A percentile compares a stretch with the other conserved stretches of the same genome.
phyloP scores from a whole-genome alignment of 2,888 invertebrate species.

The Conchocele bisecta region DNA sequence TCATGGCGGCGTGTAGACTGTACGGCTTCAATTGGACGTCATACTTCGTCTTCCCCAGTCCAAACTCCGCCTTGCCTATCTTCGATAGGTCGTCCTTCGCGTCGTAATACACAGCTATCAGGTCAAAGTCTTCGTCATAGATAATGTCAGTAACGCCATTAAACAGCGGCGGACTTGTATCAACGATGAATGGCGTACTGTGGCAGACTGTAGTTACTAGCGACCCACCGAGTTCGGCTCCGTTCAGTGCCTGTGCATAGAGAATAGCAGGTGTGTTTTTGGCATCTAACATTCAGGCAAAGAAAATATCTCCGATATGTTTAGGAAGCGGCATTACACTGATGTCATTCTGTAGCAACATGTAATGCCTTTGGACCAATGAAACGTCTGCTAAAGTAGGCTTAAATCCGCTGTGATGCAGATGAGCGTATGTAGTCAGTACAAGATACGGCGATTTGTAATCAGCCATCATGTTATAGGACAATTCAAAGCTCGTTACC shows the following conservation, averaged over 20 bases:
- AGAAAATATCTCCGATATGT: too few relatives aligned
- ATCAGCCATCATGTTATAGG: too few relatives aligned
- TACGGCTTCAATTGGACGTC: conserved; percentile 57
- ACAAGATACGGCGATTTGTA: too few relatives aligned
- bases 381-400: too few relatives aligned
- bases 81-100: conserved; percentile 51
- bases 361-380: too few relatives aligned
- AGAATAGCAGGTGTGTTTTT: too few relatives aligned
- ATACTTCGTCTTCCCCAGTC: conserved; percentile 64
- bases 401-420: too few relatives aligned
- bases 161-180: conserved; percentile 63
- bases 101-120: conserved; percentile 59
- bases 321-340: too few relatives aligned
- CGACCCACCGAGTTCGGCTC: conserved; percentile 59
- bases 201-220: conserved; percentile 69
- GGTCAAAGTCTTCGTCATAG: conserved; percentile 65
- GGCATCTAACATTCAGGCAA: too few relatives aligned
- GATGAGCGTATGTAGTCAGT: too few relatives aligned
- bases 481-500: too few relatives aligned
- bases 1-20: conserved; percentile 40
- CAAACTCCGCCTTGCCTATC: conserved; percentile 59
- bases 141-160: conserved; percentile 52
- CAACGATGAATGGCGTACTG: conserved; percentile 60
- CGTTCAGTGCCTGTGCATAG: conserved; percentile 66
- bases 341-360: too few relatives aligned